Percentiles rank a stretch among this genome's conserved stretches.
These are phyloP conservation scores for Chironomus riparius DNA, from an alignment of 2,888 invertebrate species.

Conservation along the genomic window DNA sequence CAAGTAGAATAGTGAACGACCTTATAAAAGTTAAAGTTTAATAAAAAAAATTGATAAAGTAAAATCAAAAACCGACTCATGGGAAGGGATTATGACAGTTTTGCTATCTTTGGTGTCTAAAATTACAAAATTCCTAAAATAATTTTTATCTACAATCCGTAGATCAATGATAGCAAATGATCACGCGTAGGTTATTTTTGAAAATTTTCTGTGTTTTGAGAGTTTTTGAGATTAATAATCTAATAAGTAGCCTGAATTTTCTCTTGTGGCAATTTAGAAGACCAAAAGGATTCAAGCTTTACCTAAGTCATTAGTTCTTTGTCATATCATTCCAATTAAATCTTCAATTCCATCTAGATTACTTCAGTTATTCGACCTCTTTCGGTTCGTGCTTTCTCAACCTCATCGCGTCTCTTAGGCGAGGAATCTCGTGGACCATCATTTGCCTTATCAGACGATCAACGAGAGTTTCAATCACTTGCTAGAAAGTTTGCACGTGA, in stretches of 20 bases:
- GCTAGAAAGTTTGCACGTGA: constrained; percentile 78
- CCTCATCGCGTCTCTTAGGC: neutral
- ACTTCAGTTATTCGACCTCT: neutral
- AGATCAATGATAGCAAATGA: neutral
- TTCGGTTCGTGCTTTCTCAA: neutral
- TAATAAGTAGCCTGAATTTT: too few relatives aligned
- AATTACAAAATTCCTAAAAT: neutral
- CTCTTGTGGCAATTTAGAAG: too few relatives aligned
- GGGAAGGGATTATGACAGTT: neutral
- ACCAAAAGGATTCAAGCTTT: too few relatives aligned
- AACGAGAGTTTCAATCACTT: constrained; percentile 39
- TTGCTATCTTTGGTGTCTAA: neutral
- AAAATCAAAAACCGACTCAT: neutral
- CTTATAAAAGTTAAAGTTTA: too few relatives aligned
- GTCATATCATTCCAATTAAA: too few relatives aligned
- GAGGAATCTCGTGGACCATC: neutral
- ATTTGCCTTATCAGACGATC: constrained; percentile 40
- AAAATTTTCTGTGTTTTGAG: neutral
- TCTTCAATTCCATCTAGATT: neutral
- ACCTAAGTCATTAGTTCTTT: too few relatives aligned
- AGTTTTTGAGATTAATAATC: too few relatives aligned
- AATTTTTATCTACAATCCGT: neutral
- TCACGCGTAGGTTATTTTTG: neutral
- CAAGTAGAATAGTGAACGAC: too few relatives aligned
- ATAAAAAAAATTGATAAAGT: neutral